Percentiles rank a stretch among this genome's conserved stretches.
phyloP scores from a whole-genome alignment of 2,888 invertebrate species.

The Hetaerina titia region DNA sequence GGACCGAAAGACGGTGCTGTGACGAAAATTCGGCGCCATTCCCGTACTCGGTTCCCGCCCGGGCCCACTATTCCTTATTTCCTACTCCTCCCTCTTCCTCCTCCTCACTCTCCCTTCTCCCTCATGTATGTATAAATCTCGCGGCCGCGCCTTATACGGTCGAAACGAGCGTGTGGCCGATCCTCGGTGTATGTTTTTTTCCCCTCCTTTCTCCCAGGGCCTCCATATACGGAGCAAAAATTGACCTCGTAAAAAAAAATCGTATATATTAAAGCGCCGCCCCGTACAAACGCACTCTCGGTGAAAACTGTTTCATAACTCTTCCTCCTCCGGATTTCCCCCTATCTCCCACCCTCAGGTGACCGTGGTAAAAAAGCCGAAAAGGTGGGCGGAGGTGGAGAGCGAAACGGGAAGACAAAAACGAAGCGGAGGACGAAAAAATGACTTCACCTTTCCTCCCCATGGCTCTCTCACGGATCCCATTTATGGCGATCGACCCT shows the following conservation, averaged over 20 bases:
- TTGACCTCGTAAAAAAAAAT: background rate
- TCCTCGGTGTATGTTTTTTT: background rate
- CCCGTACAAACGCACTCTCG: background rate
- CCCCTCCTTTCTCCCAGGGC: background rate
- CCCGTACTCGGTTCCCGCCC: background rate
- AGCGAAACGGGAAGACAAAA: no score
- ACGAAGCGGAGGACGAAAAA: no score
- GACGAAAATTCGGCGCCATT: no score
- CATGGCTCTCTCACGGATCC: no score
- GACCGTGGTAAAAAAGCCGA: no score
- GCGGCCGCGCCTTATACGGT: background rate
- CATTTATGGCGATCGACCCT: no score
- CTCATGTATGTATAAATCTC: background rate
- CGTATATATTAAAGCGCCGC: background rate
- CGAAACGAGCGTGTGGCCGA: background rate
- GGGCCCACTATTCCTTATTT: no score
- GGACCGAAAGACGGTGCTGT: no score
- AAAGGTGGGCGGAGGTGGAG: no score
- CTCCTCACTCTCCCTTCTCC: background rate
- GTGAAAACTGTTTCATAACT: background rate
- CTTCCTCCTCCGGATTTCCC: background rate
- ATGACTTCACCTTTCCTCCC: no score
- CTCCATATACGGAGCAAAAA: slow-evolving; percentile 17
- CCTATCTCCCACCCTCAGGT: background rate
- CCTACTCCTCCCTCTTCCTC: background rate